phyloP scores from a whole-genome alignment of 2,888 invertebrate species.

The Noctua fimbriata region DNA sequence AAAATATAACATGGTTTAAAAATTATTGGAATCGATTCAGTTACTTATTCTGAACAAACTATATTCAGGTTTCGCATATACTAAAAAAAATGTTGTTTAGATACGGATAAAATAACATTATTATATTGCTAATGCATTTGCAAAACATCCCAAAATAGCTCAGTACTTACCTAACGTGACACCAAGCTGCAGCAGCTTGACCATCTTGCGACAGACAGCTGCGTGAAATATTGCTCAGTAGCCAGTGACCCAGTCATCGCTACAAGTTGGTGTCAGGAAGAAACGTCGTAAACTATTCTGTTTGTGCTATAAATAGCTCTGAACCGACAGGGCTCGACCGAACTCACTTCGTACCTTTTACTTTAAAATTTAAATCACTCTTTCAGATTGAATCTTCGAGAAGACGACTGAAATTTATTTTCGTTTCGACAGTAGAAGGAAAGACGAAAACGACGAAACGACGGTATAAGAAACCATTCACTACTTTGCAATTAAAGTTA shows the following conservation, averaged over 20 bases:
- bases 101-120: background rate
- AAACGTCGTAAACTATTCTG: constrained; percentile 19
- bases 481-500: background rate
- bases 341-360: constrained; percentile 7
- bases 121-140: background rate
- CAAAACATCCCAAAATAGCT: background rate
- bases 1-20: too few species aligned
- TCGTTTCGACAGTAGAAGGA: background rate
- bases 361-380: constrained; percentile 22
- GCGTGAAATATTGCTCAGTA: constrained; percentile 13
- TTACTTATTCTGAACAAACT: too few species aligned
- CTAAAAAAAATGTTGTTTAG: too few species aligned
- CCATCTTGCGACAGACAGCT: background rate
- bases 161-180: background rate
- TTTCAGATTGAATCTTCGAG: background rate
- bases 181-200: constrained; percentile 2
- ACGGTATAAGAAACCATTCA: background rate
- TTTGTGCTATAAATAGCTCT: constrained; percentile 35
- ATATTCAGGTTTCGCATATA: too few species aligned
- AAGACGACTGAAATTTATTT: constrained; percentile 14
- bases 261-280: constrained; percentile 15
- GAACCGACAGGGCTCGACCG: background rate
- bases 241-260: background rate
- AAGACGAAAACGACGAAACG: too few species aligned
- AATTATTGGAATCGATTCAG: too few species aligned